Base-by-base conservation (phyloP, 2,888 invertebrate species). In the Eupithecia centaureata region DNA sequence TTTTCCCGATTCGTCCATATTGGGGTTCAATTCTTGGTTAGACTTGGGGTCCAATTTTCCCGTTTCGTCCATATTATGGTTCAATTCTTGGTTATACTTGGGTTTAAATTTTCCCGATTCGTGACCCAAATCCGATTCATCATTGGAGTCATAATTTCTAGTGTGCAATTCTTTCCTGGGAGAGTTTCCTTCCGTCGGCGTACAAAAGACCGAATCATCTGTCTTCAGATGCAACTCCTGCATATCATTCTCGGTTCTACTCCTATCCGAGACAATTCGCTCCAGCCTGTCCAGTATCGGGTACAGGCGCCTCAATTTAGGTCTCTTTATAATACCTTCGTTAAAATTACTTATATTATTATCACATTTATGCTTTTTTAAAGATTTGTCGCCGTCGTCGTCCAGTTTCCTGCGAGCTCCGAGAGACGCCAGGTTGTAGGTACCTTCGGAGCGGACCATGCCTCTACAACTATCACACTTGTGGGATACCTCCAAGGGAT, bases 341-440 rank as follows among this genome's bases (percentile, higher is more conserved):
- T 76, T 83, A 71, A 77, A 81, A 78, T 33, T 72, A 72, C 65
- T 71, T 63, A 86, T 78, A 85, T 77, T 81, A 84, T 86, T 92
- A 92, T 93, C 93, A 92, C 92, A 93, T 90, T 93, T 92, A 79
- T 84, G 90, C 88, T 92, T 92, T 77, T 91, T 90, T 71, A 86
- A 79, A 77, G 83, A 79, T 68, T 86, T 88, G 12, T 82, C 86
- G 42, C 85, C 87, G 4, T 86, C 86, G 51, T 69, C 72, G n/a
- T 74, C 72, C 0, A 76, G 25, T n/a, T 76, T 74, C 25, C 74
- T 68, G 42, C 88, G 78, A 10, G 82, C 84, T 10, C 86, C 86
- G 56, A 87, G 56, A 0, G 84, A 82, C 0, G 87, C 86, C 18
- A 93, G 64, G 60, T 93, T 82, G 75, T 92, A 92, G 61, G 82